These are phyloP conservation scores for Tragelaphus scriptus DNA, from an alignment of 2,113 vertebrate genomes.

Conservation along the genomic window DNA sequence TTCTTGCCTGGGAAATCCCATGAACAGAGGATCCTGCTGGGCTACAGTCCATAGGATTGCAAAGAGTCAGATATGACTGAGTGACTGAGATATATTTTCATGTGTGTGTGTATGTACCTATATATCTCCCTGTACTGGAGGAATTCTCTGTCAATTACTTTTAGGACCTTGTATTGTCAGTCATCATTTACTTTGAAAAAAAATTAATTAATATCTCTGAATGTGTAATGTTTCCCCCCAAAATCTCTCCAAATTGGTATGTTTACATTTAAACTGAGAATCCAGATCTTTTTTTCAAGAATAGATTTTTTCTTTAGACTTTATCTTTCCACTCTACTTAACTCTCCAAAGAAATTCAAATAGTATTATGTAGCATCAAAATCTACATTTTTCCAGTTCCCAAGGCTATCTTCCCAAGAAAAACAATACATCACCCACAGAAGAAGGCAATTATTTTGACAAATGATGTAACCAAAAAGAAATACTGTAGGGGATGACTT, in stretches of 20 bases:
- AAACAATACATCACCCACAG: background rate
- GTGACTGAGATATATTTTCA: background rate
- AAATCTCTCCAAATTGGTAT: background rate
- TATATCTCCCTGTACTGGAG: background rate
- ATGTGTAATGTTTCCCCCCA: background rate
- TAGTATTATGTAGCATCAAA: background rate
- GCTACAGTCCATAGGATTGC: background rate
- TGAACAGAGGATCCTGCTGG: background rate
- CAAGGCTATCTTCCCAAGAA: background rate
- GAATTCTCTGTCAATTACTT: background rate
- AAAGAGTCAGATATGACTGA: background rate
- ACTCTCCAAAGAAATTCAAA: background rate
- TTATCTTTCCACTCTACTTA: background rate
- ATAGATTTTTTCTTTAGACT: background rate
- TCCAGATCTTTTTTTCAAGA: background rate
- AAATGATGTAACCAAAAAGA: background rate
- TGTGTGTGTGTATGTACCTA: background rate
- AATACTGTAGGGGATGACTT: background rate
- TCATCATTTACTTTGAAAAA: background rate
- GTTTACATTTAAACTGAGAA: background rate
- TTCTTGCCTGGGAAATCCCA: background rate
- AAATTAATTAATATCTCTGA: background rate
- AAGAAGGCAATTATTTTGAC: slow-evolving; percentile 2
- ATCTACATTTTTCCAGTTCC: background rate
- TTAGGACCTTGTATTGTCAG: background rate